Conservation (phyloP, 2,888 invertebrate genomes). For the Andrena bicolor region DNA sequence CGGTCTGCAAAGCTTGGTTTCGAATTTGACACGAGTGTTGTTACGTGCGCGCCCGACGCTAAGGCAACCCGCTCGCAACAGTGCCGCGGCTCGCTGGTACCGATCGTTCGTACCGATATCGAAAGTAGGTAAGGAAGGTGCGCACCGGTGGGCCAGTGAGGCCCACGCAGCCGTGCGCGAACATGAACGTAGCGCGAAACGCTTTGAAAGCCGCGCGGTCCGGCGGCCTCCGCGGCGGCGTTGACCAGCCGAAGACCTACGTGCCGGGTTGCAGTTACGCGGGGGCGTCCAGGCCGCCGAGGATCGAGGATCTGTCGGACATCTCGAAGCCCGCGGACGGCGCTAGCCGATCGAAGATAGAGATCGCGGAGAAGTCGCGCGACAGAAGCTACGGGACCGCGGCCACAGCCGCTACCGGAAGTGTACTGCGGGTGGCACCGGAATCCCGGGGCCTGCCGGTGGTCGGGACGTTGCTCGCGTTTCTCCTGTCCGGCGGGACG, state of each 20-base stretch:
- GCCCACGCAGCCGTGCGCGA: conserved; percentile 2
- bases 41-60: neutral
- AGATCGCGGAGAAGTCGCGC: conserved; percentile 11
- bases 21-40: conserved; percentile 15
- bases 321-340: conserved; percentile 31
- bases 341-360: conserved; percentile 9
- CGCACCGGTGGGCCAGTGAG: neutral
- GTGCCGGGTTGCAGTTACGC: conserved; percentile 25
- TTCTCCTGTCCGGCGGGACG: conserved; percentile 86
- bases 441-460: conserved; percentile 71
- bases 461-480: conserved; percentile 76
- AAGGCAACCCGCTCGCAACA: neutral
- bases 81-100: neutral
- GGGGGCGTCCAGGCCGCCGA: conserved; percentile 38
- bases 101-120: neutral
- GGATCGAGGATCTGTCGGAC: conserved; percentile 45
- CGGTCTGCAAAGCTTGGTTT: conserved; percentile 28
- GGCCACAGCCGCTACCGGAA: conserved; percentile 11
- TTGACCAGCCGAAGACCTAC: neutral
- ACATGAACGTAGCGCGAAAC: conserved; percentile 38
- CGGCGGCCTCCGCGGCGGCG: neutral
- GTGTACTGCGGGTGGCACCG: conserved; percentile 81
- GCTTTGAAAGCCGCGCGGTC: conserved; percentile 15
- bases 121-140: neutral
- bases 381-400: conserved; percentile 25